phyloP scores from a whole-genome alignment of 2,888 invertebrate species.

The Sarcophaga carnaria region DNA sequence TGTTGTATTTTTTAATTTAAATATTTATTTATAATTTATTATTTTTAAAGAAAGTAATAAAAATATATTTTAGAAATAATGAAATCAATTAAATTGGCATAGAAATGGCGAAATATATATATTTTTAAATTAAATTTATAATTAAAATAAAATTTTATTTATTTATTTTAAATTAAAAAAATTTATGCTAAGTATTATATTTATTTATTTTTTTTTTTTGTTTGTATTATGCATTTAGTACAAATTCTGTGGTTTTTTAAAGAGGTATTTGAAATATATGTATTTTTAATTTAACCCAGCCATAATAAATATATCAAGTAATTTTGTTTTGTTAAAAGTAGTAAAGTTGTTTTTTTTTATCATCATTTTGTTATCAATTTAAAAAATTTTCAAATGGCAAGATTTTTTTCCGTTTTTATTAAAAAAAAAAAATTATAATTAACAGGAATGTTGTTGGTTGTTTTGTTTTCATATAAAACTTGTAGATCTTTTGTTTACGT shows the following conservation, averaged over 20 bases:
- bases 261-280: constrained; percentile 63
- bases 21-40: no score
- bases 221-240: constrained; percentile 19
- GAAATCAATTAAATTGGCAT: constrained; percentile 45
- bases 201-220: background rate
- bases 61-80: background rate
- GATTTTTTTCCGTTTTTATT: constrained; percentile 23
- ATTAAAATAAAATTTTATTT: constrained; percentile 24
- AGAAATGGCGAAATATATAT: constrained; percentile 41
- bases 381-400: constrained; percentile 31
- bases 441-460: constrained; percentile 47
- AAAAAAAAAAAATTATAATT: background rate
- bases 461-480: constrained; percentile 14
- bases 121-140: constrained; percentile 7
- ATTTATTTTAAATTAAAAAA: constrained; percentile 49
- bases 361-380: background rate
- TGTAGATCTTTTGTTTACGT: background rate
- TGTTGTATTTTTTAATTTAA: no score
- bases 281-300: constrained; percentile 52
- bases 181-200: constrained; percentile 54
- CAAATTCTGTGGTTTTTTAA: constrained; percentile 66
- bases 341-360: constrained; percentile 21
- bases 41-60: background rate
- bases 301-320: constrained; percentile 73
- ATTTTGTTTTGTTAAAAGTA: constrained; percentile 47